Conservation (phyloP, 2,797 vertebrate genomes). For the Simalia tracyae region DNA sequence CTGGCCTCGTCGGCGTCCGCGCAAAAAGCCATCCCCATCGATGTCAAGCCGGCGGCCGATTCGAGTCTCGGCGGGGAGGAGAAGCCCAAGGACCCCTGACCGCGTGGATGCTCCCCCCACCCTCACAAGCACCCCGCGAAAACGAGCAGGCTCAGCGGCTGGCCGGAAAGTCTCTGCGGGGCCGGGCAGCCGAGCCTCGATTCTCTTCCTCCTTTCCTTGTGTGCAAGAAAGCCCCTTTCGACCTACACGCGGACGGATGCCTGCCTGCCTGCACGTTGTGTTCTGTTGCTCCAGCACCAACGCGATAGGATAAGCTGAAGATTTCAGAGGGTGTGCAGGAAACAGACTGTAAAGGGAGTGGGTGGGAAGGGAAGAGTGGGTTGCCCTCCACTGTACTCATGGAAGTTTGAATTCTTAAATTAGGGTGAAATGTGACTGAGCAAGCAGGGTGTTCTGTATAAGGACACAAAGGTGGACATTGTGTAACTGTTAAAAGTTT, state of each 20-base stretch:
- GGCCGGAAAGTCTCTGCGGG: background rate
- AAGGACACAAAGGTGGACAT: background rate
- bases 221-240: background rate
- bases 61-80: background rate
- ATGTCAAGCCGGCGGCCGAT: background rate
- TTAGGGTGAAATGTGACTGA: background rate
- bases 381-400: background rate
- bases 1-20: background rate
- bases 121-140: background rate
- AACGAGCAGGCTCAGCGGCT: background rate
- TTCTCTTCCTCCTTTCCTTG: background rate
- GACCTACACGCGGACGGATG: background rate
- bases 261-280: background rate
- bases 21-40: slow-evolving; percentile 7
- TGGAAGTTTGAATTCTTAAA: background rate
- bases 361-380: background rate
- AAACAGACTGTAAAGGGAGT: background rate
- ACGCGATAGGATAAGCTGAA: background rate
- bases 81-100: background rate
- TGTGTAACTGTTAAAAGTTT: background rate
- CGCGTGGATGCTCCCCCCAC: background rate
- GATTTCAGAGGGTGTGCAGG: background rate
- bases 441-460: too few species aligned
- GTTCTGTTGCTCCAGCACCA: background rate
- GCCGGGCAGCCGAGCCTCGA: too few species aligned